phyloP scores from a whole-genome alignment of 2,888 invertebrate genomes.

The Drosophila aldrichi region DNA sequence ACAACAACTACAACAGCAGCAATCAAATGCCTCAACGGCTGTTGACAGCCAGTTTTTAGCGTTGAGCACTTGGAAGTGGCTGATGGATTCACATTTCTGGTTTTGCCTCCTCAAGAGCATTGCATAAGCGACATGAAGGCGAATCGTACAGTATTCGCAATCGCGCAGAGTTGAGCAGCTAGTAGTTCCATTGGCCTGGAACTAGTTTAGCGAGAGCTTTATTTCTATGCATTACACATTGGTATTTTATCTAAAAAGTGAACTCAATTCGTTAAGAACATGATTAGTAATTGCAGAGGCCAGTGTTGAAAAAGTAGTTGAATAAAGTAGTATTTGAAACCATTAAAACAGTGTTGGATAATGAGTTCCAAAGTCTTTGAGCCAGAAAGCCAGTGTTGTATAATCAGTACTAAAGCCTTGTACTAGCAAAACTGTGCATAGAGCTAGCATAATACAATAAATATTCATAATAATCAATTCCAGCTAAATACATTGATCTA shows the following conservation, averaged over 20 bases:
- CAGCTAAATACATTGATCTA: not conserved
- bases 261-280: not conserved
- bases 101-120: conserved; percentile 28
- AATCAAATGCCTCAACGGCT: conserved; percentile 44
- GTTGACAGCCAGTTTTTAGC: conserved; percentile 54
- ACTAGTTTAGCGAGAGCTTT: conserved; percentile 13
- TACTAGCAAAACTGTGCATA: no score
- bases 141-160: conserved; percentile 16
- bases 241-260: not conserved
- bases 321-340: no score
- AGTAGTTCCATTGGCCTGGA: conserved; percentile 19
- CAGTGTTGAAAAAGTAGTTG: conserved; percentile 23
- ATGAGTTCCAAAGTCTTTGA: no score
- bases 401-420: no score
- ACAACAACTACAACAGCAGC: no score
- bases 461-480: not conserved
- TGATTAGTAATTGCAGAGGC: conserved; percentile 3
- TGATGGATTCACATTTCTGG: conserved; percentile 42
- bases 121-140: conserved; percentile 38
- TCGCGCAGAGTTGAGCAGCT: conserved; percentile 19
- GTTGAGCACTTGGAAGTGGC: conserved; percentile 38
- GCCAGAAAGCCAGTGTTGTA: no score
- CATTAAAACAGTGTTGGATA: no score
- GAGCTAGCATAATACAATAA: no score
- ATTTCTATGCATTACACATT: not conserved